Base-by-base conservation (phyloP, 2,888 invertebrate species). In the Thecophora atra region DNA sequence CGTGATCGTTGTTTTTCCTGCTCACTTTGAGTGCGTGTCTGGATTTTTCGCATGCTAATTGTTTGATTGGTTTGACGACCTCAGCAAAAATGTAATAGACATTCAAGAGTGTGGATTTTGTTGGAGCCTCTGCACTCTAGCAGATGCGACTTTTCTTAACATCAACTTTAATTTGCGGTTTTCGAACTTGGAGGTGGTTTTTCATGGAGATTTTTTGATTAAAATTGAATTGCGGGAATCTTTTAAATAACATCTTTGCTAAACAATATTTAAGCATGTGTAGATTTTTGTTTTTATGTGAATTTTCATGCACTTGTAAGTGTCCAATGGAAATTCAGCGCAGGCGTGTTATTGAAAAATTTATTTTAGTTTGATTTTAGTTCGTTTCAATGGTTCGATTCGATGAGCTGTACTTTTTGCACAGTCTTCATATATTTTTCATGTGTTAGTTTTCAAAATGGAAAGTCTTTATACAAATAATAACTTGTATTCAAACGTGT, bases 391-490 rank as follows among this genome's bases (percentile, higher is more conserved):
- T 65, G n/a, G n/a, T 47, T n/a, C 11, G 47, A n/a, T 47, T 47
- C n/a, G 17, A 44, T 13, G 44, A 30, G 13, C 3, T 3, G n/a
- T 62, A 3, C 4, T 19, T 30, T 62, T 67, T 28, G 26, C 15
- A 30, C 19, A 24, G 28, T 54, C 56, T 68, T 56, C 11, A 6
- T 56, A 44, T 56, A 30, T 72, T 21, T n/a, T 60, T 69, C 21
- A 64, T 65, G 47, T 72, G 58, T 70, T 60, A 4, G 17, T 67
- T 37, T 67, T 60, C 21, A 72, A 72, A 72, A 72, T 70, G 64
- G 72, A 72, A 72, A 72, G 72, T 72, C 58, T 58, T 72, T 70
- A 42, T 60, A 70, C 44, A 56, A 63, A 68, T 58, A 68, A 68
- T 68, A 54, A 63, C 37, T 42, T 44, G 21, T 64, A 13, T 47